Evolutionary conservation across 2,113 vertebrate genomes (phyloP).

Genomic region (Hystrix cristata): DNA sequence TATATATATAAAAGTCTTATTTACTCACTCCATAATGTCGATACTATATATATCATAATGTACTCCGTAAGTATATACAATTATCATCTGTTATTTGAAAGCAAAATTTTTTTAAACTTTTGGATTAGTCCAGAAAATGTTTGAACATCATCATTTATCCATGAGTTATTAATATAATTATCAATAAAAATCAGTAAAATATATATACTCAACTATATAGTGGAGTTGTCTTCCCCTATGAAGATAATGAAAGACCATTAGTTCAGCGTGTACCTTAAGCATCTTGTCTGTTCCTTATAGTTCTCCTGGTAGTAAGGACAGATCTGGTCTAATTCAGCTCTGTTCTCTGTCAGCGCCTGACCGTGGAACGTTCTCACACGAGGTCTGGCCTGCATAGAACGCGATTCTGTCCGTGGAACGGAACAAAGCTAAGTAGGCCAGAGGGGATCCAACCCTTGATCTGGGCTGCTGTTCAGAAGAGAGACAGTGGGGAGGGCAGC

Average conservation of each 20-base stretch:
- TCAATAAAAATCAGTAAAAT: background rate
- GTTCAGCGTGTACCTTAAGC: background rate
- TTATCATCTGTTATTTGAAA: background rate
- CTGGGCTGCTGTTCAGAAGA: constrained; percentile 67
- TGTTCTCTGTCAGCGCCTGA: constrained; percentile 25
- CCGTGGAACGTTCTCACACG: constrained; percentile 11
- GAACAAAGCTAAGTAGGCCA: constrained; percentile 48
- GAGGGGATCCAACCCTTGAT: constrained; percentile 54
- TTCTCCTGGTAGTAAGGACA: background rate
- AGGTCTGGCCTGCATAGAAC: constrained; percentile 20
- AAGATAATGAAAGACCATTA: background rate
- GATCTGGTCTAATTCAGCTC: background rate
- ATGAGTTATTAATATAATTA: background rate
- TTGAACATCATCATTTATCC: background rate
- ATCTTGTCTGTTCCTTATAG: background rate
- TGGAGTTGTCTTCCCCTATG: background rate
- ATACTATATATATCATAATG: background rate
- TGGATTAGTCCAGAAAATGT: background rate
- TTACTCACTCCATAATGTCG: background rate
- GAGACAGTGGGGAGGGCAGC: background rate
- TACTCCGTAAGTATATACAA: background rate
- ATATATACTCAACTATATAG: background rate
- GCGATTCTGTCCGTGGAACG: constrained; percentile 35
- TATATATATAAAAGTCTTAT: background rate
- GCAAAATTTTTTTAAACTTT: background rate